These are phyloP conservation scores for Dicycla oo DNA, from an alignment of 2,888 invertebrate species.

Conservation along the genomic window DNA sequence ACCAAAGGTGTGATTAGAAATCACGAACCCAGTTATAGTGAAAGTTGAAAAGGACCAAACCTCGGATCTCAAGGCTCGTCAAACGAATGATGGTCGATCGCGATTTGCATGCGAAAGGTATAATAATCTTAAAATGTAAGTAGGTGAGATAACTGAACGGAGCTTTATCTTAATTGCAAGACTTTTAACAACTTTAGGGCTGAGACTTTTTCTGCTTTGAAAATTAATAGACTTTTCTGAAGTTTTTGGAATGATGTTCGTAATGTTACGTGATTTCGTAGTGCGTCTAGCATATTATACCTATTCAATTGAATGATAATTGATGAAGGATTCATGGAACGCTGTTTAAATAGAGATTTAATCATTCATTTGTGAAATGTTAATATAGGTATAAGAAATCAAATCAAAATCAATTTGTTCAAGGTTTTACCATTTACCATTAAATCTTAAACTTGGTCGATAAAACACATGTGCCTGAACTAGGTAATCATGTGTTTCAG, in stretches of 20 bases:
- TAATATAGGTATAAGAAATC: too few relatives aligned
- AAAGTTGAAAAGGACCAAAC: constrained; percentile 1
- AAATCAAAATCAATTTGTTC: too few relatives aligned
- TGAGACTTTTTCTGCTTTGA: constrained; percentile 13
- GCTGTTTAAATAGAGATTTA: neutral
- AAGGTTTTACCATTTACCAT: too few relatives aligned
- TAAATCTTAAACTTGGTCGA: too few relatives aligned
- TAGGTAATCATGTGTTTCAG: too few relatives aligned
- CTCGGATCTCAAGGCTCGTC: constrained; percentile 44
- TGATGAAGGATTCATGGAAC: neutral
- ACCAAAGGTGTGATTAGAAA: constrained; percentile 11
- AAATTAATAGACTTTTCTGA: constrained; percentile 6
- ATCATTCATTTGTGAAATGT: neutral
- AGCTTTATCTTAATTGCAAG: constrained; percentile 62
- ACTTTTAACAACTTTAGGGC: constrained; percentile 50
- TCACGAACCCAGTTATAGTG: constrained; percentile 34
- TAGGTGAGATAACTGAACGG: constrained; percentile 62
- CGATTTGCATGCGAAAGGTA: constrained; percentile 77
- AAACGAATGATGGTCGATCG: constrained; percentile 71
- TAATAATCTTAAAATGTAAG: constrained; percentile 73
- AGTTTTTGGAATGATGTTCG: neutral
- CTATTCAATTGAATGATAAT: neutral
- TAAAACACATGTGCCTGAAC: too few relatives aligned
- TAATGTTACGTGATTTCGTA: neutral
- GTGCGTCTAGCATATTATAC: neutral